phyloP scores from a whole-genome alignment of 2,113 vertebrate species.

The Sorex araneus region DNA sequence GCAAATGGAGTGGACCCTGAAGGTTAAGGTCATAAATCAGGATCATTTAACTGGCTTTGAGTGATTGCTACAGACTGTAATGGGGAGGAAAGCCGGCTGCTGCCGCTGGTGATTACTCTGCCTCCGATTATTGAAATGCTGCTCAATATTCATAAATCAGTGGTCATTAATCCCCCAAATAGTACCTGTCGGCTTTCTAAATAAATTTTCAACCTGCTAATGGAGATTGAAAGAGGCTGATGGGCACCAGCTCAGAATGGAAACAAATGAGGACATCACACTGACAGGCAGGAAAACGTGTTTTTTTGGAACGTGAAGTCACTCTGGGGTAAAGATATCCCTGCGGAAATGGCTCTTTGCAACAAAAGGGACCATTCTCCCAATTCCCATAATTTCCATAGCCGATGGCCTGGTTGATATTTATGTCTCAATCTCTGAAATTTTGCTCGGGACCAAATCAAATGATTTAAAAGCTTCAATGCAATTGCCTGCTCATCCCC shows the following conservation, averaged over 20 bases:
- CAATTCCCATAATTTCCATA: conserved; percentile 17
- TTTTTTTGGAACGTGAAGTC: conserved; percentile 63
- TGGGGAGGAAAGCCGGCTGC: conserved; percentile 83
- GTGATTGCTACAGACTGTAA: conserved; percentile 89
- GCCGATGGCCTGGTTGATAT: conserved; percentile 45
- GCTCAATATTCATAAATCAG: conserved; percentile 93
- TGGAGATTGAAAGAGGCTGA: conserved; percentile 91
- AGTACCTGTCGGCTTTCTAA: conserved; percentile 90
- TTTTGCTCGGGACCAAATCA: conserved; percentile 56
- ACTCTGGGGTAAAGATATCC: conserved; percentile 44
- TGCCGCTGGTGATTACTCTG: conserved; percentile 87
- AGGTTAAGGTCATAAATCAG: conserved; percentile 93
- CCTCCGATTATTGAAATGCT: conserved; percentile 88
- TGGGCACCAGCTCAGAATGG: conserved; percentile 78
- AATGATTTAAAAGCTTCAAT: conserved; percentile 55
- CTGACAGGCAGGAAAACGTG: conserved; percentile 63
- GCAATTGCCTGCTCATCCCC: conserved; percentile 12
- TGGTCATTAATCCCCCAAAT: conserved; percentile 92
- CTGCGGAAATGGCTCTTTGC: conserved; percentile 64
- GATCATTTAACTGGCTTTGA: conserved; percentile 91
- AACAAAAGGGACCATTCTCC: conserved; percentile 59
- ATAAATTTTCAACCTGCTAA: conserved; percentile 90
- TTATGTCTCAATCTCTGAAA: conserved; percentile 70
- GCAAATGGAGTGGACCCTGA: conserved; percentile 90
- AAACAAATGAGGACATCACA: conserved; percentile 81